phyloP scores from a whole-genome alignment of 2,113 vertebrate genomes.

The Machaerirhynchus nigripectus region DNA sequence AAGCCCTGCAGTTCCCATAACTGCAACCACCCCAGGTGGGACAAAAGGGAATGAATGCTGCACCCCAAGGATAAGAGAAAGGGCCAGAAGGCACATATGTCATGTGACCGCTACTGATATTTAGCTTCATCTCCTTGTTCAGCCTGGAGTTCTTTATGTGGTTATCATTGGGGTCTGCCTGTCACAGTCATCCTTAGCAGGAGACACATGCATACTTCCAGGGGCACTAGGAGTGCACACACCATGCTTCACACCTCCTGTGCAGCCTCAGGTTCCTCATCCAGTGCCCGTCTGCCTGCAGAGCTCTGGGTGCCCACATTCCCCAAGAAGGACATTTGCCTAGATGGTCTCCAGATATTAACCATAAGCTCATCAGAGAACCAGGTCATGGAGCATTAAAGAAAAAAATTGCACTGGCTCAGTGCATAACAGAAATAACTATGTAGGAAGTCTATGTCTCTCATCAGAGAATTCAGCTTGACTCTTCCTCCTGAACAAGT shows the following conservation, averaged over 20 bases:
- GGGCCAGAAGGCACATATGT: background rate
- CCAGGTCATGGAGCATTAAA: background rate
- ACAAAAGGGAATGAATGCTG: rapidly evolving
- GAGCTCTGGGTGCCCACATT: background rate
- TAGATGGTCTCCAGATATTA: background rate
- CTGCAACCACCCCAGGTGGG: background rate
- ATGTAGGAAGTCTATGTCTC: background rate
- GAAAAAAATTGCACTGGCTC: background rate
- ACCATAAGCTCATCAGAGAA: background rate
- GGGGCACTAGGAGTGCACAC: background rate
- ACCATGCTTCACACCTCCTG: rapidly evolving
- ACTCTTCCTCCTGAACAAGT: background rate
- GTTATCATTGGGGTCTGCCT: background rate
- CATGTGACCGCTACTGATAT: background rate
- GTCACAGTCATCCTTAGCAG: background rate
- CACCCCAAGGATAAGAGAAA: background rate
- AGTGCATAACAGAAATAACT: background rate
- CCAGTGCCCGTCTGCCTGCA: rapidly evolving
- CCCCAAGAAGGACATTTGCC: background rate
- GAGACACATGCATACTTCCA: background rate
- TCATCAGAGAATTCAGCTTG: background rate
- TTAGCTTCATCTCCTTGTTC: background rate
- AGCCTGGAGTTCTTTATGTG: background rate
- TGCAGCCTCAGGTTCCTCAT: background rate
- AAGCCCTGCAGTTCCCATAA: background rate